Evolutionary conservation across 2,888 invertebrate genomes (phyloP), one percentile per base, ranked within the genome.

Genomic region (Pristionchus fissidentatus): DNA sequence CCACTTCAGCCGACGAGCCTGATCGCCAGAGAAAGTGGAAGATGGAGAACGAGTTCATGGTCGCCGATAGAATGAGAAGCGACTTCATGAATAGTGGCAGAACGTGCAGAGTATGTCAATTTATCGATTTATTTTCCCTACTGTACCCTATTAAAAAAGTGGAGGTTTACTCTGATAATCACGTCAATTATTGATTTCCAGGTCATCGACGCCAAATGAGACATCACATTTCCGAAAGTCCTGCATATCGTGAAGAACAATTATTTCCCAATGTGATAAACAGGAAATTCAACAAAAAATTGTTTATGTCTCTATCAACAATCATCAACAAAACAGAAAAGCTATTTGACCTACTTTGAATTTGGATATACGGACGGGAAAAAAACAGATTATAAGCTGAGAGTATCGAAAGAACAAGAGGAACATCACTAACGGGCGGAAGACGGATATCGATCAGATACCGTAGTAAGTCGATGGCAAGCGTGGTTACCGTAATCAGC

Each of bases 241-340:
- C 29, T 32, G 29, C 60, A 60, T 32, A 60, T 32, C 29, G 29
- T 32, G 60, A 60, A 32, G 32, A 60, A 60, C 29, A 60, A 60
- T 15, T 60, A 60, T 32, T 60, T 60, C 60, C 13, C 60, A 29
- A 60, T 32, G 32, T 60, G 29, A 60, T 60, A 32, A 26, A 60
- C 7, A 29, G 5, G 15, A 7, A 29, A 60, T 60, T 60, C 8
- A 29, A 10, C 35, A 57, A 57, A 26, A 5, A 19, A 26, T 70
- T 60, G 19, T 60, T 70, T 70, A 70, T 70, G n/a, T n/a, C 41
- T 70, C 41, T 70, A 70, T 41, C 70, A 70, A 70, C 70, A 70
- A 70, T 60, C n/a, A 32, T n/a, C 66, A 70, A 70, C 70, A 70
- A 70, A 22, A 19, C 22, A 22, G 26, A 10, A 43, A 13, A 26